phyloP scores from a whole-genome alignment of 2,113 vertebrate genomes.

The Amia ocellicauda region DNA sequence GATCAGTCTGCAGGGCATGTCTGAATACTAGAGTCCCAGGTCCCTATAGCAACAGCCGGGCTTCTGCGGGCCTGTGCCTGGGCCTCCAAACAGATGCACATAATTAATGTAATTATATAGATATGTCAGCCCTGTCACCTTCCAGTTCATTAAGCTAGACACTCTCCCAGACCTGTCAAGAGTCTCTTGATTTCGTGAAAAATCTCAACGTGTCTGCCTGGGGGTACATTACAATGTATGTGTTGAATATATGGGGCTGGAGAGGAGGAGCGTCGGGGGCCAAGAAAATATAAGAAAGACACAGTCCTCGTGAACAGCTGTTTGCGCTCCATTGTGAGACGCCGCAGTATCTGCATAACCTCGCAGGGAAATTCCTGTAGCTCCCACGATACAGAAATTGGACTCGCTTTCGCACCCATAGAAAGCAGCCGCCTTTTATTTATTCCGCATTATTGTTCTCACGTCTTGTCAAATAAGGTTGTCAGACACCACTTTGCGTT shows the following conservation, averaged over 20 bases:
- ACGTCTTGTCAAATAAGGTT: conserved; percentile 7
- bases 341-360: conserved; percentile 2
- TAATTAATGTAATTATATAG: conserved; percentile 56
- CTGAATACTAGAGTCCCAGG: conserved; percentile 51
- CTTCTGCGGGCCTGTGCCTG: conserved; percentile 29
- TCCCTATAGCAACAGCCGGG: conserved; percentile 60
- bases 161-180: conserved; percentile 20
- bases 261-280: neutral
- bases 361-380: conserved; percentile 13
- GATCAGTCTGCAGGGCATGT: conserved; percentile 58
- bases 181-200: conserved; percentile 22
- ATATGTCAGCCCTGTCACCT: conserved; percentile 51
- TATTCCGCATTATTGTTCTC: neutral
- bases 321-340: conserved; percentile 15
- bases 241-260: conserved; percentile 13
- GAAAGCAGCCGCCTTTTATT: neutral
- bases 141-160: conserved; percentile 42
- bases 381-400: conserved; percentile 12
- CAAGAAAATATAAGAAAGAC: neutral
- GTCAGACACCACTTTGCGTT: conserved; percentile 4
- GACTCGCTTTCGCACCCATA: neutral
- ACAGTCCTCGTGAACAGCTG: conserved; percentile 15
- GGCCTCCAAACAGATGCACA: conserved; percentile 48
- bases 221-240: conserved; percentile 14
- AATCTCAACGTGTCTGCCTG: conserved; percentile 14